Evolutionary conservation across 2,888 invertebrate species (phyloP).

Genomic region (Cepaea hortensis): DNA sequence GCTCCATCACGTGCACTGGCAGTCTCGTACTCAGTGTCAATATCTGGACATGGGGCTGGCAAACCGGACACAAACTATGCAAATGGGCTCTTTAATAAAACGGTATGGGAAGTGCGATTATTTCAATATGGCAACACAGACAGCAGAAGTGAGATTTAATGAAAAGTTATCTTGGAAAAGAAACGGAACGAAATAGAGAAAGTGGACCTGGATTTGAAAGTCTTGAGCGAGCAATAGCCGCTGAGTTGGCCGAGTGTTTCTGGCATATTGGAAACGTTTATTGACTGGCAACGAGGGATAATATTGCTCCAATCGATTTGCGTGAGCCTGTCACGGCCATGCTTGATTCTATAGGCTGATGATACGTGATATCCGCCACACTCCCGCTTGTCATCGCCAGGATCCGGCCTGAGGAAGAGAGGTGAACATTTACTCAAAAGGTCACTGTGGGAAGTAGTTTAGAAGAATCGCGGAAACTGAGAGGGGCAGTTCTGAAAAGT

Average conservation of each 20-base stretch:
- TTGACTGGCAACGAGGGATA: slow-evolving; percentile 45
- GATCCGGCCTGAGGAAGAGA: neutral
- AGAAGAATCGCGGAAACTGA: neutral
- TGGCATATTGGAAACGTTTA: slow-evolving; percentile 47
- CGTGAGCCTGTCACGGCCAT: slow-evolving; percentile 30
- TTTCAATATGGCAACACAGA: slow-evolving; percentile 45
- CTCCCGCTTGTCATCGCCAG: slow-evolving; percentile 11
- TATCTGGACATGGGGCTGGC: slow-evolving; percentile 31
- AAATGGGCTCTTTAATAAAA: slow-evolving; percentile 48
- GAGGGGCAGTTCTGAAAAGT: too few relatives aligned
- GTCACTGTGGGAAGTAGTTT: neutral
- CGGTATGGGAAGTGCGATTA: slow-evolving; percentile 47
- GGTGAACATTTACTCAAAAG: neutral
- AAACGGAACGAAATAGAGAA: slow-evolving; percentile 29
- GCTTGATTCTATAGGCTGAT: slow-evolving; percentile 27
- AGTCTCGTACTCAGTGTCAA: slow-evolving; percentile 39
- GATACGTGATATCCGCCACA: slow-evolving; percentile 16
- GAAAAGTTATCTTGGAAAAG: slow-evolving; percentile 44
- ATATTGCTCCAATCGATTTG: slow-evolving; percentile 48
- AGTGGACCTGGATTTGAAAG: slow-evolving; percentile 34
- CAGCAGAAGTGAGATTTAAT: slow-evolving; percentile 48
- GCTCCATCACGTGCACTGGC: slow-evolving; percentile 35
- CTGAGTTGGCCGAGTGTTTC: slow-evolving; percentile 45
- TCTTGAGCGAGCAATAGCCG: slow-evolving; percentile 18
- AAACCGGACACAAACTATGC: slow-evolving; percentile 42